Conservation (phyloP, 1,140 invertebrate genomes). For the Riptortus pedestris region DNA sequence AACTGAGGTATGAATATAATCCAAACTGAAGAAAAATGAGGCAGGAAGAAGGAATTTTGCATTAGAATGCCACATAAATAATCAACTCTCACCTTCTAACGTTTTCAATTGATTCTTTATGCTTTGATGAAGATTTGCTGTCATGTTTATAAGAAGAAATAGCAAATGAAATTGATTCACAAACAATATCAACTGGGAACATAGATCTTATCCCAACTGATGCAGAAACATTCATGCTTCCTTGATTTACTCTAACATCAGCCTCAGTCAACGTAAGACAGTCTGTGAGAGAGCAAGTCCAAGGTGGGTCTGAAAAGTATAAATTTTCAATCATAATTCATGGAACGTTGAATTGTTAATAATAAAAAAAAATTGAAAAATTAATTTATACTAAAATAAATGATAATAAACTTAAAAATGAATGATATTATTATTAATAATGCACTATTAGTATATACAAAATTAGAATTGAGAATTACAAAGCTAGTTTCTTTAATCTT, state of each 20-base stretch:
- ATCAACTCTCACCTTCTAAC: conserved; percentile 7
- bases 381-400: background rate
- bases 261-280: conserved; percentile 24
- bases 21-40: too few relatives aligned
- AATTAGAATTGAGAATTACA: too few relatives aligned
- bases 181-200: conserved; percentile 6
- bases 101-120: conserved; percentile 13
- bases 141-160: conserved; percentile 21
- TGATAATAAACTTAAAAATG: background rate
- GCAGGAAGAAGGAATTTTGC: too few relatives aligned
- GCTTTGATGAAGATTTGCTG: conserved; percentile 12
- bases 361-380: background rate
- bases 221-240: conserved; percentile 20
- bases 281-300: conserved; percentile 26
- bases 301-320: conserved; percentile 29
- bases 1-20: too few relatives aligned
- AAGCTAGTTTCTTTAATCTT: too few relatives aligned
- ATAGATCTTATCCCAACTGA: conserved; percentile 6
- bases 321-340: too few relatives aligned
- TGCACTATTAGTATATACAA: too few relatives aligned
- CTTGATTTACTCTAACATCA: conserved; percentile 24
- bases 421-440: background rate
- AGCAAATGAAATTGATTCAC: conserved; percentile 16
- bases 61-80: too few relatives aligned
- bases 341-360: too few relatives aligned